phyloP scores from a whole-genome alignment of 2,797 vertebrate species.

The Mus caroli region DNA sequence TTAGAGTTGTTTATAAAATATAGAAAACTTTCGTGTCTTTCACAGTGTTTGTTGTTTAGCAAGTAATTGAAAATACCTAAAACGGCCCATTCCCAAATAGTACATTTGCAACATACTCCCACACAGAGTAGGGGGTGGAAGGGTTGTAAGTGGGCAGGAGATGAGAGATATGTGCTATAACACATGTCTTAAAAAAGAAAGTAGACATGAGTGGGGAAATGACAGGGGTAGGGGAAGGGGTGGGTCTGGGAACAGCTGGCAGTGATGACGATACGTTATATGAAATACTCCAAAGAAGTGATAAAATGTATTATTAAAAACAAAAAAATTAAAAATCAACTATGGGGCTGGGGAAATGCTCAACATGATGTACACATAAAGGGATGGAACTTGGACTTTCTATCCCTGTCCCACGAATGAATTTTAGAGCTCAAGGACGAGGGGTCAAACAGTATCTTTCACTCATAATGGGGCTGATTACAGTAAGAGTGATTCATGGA shows the following conservation, averaged over 20 bases:
- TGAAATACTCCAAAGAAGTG: neutral
- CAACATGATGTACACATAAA: neutral
- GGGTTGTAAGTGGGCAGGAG: neutral
- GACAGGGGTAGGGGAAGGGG: neutral
- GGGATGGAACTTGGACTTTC: neutral
- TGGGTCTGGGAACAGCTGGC: too few relatives aligned
- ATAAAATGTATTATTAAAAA: neutral
- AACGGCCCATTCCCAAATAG: neutral
- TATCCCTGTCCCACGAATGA: neutral
- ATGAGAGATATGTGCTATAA: neutral
- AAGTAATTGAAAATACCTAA: slow-evolving; percentile 19
- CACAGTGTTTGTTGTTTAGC: neutral
- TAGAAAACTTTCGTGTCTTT: slow-evolving; percentile 52
- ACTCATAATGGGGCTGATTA: neutral
- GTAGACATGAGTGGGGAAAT: too few relatives aligned
- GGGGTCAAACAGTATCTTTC: neutral
- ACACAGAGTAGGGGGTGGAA: neutral
- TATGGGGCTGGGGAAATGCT: neutral
- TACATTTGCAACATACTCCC: neutral
- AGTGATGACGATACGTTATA: neutral
- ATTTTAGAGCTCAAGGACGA: neutral
- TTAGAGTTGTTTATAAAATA: slow-evolving; percentile 50
- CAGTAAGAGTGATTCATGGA: neutral
- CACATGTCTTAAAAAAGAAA: neutral
- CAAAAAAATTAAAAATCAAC: neutral